phyloP scores from a whole-genome alignment of 1,140 invertebrate genomes.

The Tachypleus tridentatus region DNA sequence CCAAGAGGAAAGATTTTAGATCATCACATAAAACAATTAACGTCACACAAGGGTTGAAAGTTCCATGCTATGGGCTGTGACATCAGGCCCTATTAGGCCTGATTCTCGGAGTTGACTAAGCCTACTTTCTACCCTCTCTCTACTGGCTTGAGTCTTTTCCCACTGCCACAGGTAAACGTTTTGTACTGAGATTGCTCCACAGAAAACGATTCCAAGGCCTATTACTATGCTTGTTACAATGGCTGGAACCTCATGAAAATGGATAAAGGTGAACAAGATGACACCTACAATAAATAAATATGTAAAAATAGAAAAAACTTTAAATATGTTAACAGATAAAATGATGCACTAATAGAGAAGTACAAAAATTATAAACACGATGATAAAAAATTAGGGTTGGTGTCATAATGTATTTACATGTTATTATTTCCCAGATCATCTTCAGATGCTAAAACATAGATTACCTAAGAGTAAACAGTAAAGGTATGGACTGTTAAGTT shows the following conservation, averaged over 20 bases:
- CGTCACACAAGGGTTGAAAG: slow-evolving; percentile 23
- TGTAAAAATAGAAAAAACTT: no score
- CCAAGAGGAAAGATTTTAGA: no score
- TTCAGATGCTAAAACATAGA: no score
- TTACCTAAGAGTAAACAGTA: no score
- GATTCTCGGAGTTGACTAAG: slow-evolving; percentile 18
- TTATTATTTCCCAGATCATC: no score
- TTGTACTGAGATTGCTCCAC: slow-evolving; percentile 82
- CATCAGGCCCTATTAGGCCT: not conserved
- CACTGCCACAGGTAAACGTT: slow-evolving; percentile 88
- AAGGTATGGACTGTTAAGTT: no score
- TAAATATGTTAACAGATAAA: no score
- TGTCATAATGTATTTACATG: no score
- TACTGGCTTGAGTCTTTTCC: slow-evolving; percentile 34
- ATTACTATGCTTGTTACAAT: slow-evolving; percentile 79
- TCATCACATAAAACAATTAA: no score
- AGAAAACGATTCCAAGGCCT: slow-evolving; percentile 76
- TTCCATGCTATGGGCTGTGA: slow-evolving; percentile 15
- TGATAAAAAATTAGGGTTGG: no score
- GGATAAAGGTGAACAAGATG: slow-evolving; percentile 81
- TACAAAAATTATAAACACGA: no score
- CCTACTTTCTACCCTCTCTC: slow-evolving; percentile 27
- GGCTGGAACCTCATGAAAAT: slow-evolving; percentile 79
- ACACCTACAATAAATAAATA: slow-evolving; percentile 51
- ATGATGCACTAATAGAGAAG: no score